A percentile compares a stretch with the other conserved stretches of the same genome.
Conservation (phyloP, 1,140 invertebrate species). For the Lutraria rhynchaena region DNA sequence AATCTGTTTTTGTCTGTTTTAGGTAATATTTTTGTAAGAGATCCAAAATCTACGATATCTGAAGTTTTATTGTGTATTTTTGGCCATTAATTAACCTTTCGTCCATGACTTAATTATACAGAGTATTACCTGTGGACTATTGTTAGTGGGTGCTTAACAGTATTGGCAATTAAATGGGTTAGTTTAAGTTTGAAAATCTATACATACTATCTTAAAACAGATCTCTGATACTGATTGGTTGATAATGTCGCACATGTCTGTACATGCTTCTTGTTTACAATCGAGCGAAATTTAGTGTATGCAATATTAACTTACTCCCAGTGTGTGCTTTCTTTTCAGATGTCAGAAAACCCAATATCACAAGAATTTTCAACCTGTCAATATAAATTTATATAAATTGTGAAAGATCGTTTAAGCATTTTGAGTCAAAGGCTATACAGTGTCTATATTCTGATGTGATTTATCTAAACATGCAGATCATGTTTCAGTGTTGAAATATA, state of each 20-base stretch:
- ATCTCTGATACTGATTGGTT: slow-evolving; percentile 23
- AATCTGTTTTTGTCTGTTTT: too few relatives aligned
- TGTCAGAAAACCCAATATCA: neutral
- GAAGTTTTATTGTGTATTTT: too few relatives aligned
- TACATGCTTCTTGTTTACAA: slow-evolving; percentile 4
- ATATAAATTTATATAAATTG: neutral
- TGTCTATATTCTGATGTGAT: neutral
- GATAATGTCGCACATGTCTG: slow-evolving; percentile 4
- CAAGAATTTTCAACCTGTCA: neutral
- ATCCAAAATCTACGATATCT: too few relatives aligned
- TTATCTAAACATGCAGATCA: slow-evolving; percentile 6
- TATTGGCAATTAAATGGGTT: slow-evolving; percentile 29
- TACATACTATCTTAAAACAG: slow-evolving; percentile 8
- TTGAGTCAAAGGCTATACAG: slow-evolving; percentile 6
- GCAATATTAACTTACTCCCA: neutral
- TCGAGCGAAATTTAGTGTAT: slow-evolving; percentile 15
- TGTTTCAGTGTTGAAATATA: too few relatives aligned
- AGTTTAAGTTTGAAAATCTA: slow-evolving; percentile 36
- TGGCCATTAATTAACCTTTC: slow-evolving; percentile 9
- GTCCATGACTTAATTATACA: neutral
- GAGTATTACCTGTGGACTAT: neutral
- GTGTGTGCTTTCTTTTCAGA: neutral
- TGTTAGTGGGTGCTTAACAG: neutral
- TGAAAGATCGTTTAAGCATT: neutral
- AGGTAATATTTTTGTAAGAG: too few relatives aligned